Evolutionary conservation across 2,888 invertebrate species (phyloP).

Genomic region (Heteromurus nitidus): DNA sequence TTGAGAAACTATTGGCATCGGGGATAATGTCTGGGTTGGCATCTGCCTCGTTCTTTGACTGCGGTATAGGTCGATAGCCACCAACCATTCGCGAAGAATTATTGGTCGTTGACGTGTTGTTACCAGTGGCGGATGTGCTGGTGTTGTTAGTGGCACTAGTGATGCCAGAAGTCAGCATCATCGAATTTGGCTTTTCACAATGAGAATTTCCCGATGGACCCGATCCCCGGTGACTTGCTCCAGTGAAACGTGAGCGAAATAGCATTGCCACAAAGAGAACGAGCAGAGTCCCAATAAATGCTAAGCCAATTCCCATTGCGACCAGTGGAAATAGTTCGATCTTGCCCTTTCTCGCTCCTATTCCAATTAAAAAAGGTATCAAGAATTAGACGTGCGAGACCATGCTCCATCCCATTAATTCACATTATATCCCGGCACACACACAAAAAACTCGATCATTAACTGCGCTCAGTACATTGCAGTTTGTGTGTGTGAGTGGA

Average conservation of each 20-base stretch:
- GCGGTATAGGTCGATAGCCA: constrained; percentile 70
- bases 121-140: constrained; percentile 55
- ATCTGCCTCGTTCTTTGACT: constrained; percentile 71
- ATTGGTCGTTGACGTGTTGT: constrained; percentile 65
- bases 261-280: constrained; percentile 72
- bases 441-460: constrained; percentile 31
- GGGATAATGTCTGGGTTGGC: constrained; percentile 74
- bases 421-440: constrained; percentile 44
- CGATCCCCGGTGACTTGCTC: constrained; percentile 59
- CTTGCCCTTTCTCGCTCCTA: constrained; percentile 72
- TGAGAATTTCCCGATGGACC: constrained; percentile 67
- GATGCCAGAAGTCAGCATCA: constrained; percentile 61
- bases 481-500: no score
- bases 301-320: constrained; percentile 72
- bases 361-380: constrained; percentile 61
- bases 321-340: constrained; percentile 73
- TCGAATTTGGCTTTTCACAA: constrained; percentile 69
- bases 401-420: constrained; percentile 53
- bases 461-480: constrained; percentile 49
- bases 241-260: constrained; percentile 72
- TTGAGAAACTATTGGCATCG: constrained; percentile 73
- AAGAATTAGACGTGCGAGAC: constrained; percentile 29
- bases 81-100: constrained; percentile 62
- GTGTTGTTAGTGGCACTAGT: constrained; percentile 56
- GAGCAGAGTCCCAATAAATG: constrained; percentile 72